Evolutionary conservation across 2,797 vertebrate species (phyloP).

Genomic region (Tangara arthus): DNA sequence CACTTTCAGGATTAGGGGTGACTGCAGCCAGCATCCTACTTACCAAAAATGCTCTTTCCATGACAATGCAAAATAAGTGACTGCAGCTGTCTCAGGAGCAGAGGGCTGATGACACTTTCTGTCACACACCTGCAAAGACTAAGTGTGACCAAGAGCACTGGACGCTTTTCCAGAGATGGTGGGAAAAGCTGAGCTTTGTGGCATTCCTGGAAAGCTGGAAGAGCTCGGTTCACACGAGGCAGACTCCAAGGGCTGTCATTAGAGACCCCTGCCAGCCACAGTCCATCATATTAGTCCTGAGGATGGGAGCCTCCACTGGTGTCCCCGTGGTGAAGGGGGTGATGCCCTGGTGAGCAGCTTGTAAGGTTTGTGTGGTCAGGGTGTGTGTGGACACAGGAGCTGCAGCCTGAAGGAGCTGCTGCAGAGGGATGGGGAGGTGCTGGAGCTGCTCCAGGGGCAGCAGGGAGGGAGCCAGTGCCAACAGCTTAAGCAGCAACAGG

Average conservation of each 20-base stretch:
- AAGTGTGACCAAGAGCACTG: not conserved
- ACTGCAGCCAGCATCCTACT: not conserved
- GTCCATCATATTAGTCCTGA: accelerated
- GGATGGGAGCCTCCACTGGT: not conserved
- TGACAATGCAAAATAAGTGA: not conserved
- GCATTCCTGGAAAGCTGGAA: not conserved
- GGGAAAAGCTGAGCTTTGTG: not conserved
- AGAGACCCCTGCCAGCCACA: not conserved
- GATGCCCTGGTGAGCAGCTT: not conserved
- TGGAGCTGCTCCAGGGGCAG: not conserved
- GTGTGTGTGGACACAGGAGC: not conserved
- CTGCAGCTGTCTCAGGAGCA: not conserved
- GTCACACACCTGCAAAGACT: not conserved
- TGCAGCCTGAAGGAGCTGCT: not conserved
- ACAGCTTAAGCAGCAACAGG: not conserved
- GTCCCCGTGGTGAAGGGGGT: no score
- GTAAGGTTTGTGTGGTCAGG: not conserved
- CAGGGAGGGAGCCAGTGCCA: not conserved
- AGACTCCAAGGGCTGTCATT: not conserved
- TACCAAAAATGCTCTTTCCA: not conserved
- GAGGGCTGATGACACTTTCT: not conserved
- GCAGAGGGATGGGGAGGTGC: not conserved
- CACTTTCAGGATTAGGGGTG: not conserved
- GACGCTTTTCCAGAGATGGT: not conserved
- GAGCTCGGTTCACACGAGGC: accelerated